Conservation (phyloP, 2,888 invertebrate species). For the Drosophila emarginata region DNA sequence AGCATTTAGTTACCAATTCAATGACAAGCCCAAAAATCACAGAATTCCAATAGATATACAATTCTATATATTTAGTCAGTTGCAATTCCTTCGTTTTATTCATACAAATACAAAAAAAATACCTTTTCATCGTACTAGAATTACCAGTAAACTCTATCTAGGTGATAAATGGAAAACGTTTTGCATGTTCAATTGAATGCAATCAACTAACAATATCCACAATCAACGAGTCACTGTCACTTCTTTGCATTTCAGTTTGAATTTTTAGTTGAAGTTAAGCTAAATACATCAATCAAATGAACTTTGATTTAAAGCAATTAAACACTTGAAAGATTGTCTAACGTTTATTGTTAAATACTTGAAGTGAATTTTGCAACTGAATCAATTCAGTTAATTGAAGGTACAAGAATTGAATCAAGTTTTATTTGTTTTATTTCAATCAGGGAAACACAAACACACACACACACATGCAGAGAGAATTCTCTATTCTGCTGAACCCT, state of each 20-base stretch:
- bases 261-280: too few species aligned
- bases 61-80: too few species aligned
- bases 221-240: background rate
- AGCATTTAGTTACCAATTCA: slow-evolving; percentile 59
- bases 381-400: background rate
- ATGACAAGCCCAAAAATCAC: background rate
- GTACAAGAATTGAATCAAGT: background rate
- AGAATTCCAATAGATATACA: background rate
- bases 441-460: too few species aligned
- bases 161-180: background rate
- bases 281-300: too few species aligned
- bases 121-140: too few species aligned
- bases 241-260: background rate
- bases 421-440: background rate
- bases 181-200: background rate
- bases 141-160: too few species aligned
- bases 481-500: background rate
- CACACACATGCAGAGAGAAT: too few species aligned
- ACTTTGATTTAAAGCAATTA: too few species aligned
- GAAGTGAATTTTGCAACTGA: background rate
- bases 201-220: background rate
- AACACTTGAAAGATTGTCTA: too few species aligned
- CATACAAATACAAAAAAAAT: too few species aligned
- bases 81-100: too few species aligned
- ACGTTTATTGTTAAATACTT: too few species aligned